These are phyloP conservation scores for Leptinotarsa tumamoca DNA, from an alignment of 2,888 invertebrate genomes.

Conservation along the genomic window DNA sequence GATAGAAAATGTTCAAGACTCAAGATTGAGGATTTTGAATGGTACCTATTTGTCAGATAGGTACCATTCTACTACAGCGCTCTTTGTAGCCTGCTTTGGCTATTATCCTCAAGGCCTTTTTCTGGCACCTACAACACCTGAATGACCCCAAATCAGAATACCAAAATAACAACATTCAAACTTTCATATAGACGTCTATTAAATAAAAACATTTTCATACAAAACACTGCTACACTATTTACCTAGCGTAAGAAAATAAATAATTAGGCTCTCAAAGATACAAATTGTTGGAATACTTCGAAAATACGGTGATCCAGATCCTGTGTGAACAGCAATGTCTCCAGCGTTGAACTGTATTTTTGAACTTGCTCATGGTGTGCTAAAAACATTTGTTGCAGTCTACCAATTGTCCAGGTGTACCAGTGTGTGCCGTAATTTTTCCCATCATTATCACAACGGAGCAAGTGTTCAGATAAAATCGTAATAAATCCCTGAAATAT, in stretches of 20 bases:
- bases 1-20: too few relatives aligned
- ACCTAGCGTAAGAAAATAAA: conserved; percentile 29
- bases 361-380: conserved; percentile 95
- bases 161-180: not conserved
- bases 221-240: not conserved
- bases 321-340: conserved; percentile 94
- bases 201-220: not conserved
- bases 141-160: too few relatives aligned
- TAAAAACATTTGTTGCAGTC: conserved; percentile 79
- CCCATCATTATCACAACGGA: conserved; percentile 92
- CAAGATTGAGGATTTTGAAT: too few relatives aligned
- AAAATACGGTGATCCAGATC: conserved; percentile 96
- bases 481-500: conserved; percentile 98
- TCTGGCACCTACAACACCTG: too few relatives aligned
- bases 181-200: not conserved
- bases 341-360: conserved; percentile 94
- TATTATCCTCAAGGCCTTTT: too few relatives aligned
- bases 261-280: conserved; percentile 82
- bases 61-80: too few relatives aligned
- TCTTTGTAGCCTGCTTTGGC: too few relatives aligned
- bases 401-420: conserved; percentile 96
- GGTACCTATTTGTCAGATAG: too few relatives aligned
- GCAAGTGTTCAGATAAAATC: conserved; percentile 96
- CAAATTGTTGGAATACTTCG: conserved; percentile 97
- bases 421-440: conserved; percentile 91